Base-by-base conservation (phyloP, 2,797 vertebrate genomes). In the Numenius phaeopus region DNA sequence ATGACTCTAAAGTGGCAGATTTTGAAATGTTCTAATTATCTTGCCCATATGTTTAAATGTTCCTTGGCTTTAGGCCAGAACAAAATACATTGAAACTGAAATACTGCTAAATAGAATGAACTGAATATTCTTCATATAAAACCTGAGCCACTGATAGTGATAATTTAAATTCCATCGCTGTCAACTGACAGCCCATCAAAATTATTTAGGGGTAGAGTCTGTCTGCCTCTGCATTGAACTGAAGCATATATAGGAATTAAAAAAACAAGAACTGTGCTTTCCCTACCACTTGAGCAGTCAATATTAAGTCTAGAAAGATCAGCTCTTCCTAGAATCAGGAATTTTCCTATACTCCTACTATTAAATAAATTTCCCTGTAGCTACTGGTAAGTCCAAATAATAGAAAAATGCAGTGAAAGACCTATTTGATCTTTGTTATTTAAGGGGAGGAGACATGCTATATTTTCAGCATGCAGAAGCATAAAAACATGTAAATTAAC, bases 21-120 rank as follows among this genome's bases (percentile, higher is more conserved):
- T 92, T 95, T 71, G 26, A 94, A 94, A 91, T 67, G n/a, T 81
- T 92, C 61, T 86, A 83, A 87, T 94, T 94, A 91, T 91, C 46
- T 92, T 90, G n/a, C 29, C 77, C 83, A 49, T 93, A 95, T 94
- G 73, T 81, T 96, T 94, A 93, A 90, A 50, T 69, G 37, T 65
- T 90, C n/a, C 23, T 88, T 93, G 90, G 86, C 62, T 95, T 83
- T 66, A 71, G 18, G 58, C 86, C 93, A 89, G 90, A 90, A 86
- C 8, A 85, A 84, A 91, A 59, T 70, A 54, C 32, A 57, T 42
- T 67, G 42, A 67, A 80, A 10, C 44, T 83, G 79, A 96, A 95
- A 67, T 80, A 23, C 9, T 67, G 46, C 11, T 89, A 61, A 82
- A 39, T n/a, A 87, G 57, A 94, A 77, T 52, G 9, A 49, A 47